These are phyloP conservation scores for Eospalax fontanierii DNA, from an alignment of 2,797 vertebrate species.

Conservation along the genomic window DNA sequence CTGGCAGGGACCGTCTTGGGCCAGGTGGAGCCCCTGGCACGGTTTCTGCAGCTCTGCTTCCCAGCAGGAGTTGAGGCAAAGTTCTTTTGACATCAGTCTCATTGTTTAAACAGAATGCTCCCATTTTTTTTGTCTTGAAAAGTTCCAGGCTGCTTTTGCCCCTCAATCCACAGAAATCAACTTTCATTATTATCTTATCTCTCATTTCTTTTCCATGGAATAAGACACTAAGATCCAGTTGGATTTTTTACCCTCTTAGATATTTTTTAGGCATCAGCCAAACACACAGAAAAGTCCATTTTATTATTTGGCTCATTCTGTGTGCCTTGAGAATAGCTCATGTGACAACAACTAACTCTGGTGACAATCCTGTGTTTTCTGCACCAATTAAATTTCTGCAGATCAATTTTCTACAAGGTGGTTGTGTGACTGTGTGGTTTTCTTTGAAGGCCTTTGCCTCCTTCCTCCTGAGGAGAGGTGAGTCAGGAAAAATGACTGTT, in stretches of 20 bases:
- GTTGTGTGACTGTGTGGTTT: neutral
- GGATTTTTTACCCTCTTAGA: neutral
- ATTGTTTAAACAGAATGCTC: slow-evolving; percentile 1
- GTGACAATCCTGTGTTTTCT: slow-evolving; percentile 67
- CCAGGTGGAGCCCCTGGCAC: neutral
- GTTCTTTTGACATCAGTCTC: neutral
- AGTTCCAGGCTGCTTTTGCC: neutral
- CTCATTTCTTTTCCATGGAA: neutral
- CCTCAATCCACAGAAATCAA: neutral
- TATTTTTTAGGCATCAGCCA: neutral
- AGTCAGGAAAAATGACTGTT: neutral
- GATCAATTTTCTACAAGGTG: slow-evolving; percentile 63
- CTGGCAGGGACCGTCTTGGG: neutral
- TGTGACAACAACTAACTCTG: neutral
- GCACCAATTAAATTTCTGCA: slow-evolving; percentile 74
- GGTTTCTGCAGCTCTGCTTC: neutral
- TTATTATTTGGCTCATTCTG: neutral
- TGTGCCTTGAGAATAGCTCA: slow-evolving; percentile 47
- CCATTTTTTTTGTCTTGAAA: slow-evolving; percentile 27
- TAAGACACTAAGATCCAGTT: neutral
- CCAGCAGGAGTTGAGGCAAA: neutral
- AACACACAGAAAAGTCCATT: neutral
- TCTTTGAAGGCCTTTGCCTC: slow-evolving; percentile 31
- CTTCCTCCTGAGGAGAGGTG: neutral
- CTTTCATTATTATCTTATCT: neutral